Percentiles rank a stretch among this genome's conserved stretches.
These are phyloP conservation scores for Drosophila pectinifera DNA, from an alignment of 1,140 invertebrate genomes.

Conservation along the genomic window DNA sequence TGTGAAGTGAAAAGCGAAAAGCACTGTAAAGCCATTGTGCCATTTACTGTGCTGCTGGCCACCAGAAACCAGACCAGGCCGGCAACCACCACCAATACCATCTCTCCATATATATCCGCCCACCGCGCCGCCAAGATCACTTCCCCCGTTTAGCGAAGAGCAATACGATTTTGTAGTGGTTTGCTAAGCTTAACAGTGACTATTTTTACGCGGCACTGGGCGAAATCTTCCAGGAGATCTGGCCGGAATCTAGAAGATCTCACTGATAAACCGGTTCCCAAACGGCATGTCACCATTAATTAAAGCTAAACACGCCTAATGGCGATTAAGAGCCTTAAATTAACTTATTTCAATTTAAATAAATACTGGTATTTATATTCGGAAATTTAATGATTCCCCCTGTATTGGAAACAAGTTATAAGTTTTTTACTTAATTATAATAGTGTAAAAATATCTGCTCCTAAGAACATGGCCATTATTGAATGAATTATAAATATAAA, in stretches of 20 bases:
- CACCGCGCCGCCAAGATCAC: slow-evolving; percentile 8
- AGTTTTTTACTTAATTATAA: not conserved
- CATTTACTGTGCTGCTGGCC: slow-evolving; percentile 67
- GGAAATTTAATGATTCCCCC: slow-evolving; percentile 11
- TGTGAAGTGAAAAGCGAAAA: slow-evolving; percentile 62
- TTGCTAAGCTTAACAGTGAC: slow-evolving; percentile 78
- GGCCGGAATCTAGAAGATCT: slow-evolving; percentile 1
- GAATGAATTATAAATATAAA: no score
- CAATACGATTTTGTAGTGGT: slow-evolving; percentile 75
- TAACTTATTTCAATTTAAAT: slow-evolving; percentile 16
- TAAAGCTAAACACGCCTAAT: slow-evolving; percentile 43
- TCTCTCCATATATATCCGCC: slow-evolving; percentile 6
- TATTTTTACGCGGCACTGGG: slow-evolving; percentile 69
- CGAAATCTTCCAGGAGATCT: not conserved
- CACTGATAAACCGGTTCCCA: slow-evolving; percentile 30
- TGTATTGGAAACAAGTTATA: slow-evolving; percentile 4
- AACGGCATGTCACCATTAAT: slow-evolving; percentile 27
- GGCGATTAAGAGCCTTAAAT: slow-evolving; percentile 35
- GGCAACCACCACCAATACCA: slow-evolving; percentile 15
- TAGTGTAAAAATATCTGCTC: not conserved
- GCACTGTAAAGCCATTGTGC: slow-evolving; percentile 75
- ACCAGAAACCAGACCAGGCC: slow-evolving; percentile 32
- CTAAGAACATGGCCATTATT: no score
- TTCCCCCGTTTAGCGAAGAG: slow-evolving; percentile 12
- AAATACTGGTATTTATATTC: slow-evolving; percentile 28